Conservation (phyloP, 1,140 invertebrate genomes). For the Nomia melanderi region DNA sequence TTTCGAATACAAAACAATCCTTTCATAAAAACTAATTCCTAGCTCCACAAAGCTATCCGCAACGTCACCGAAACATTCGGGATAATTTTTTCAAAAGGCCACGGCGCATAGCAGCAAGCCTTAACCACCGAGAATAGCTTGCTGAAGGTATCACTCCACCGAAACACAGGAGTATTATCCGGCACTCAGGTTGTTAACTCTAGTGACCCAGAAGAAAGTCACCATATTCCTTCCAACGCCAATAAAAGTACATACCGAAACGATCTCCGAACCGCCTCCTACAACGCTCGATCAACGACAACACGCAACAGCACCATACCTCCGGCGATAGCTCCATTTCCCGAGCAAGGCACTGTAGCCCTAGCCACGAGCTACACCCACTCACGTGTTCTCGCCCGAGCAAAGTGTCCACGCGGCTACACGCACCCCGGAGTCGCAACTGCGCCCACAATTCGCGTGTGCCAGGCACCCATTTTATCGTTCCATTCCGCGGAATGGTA, state of each 20-base stretch:
- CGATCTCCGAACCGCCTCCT: neutral
- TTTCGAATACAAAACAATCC: too few species aligned
- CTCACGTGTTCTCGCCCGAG: neutral
- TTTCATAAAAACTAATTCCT: too few species aligned
- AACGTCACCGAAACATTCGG: too few species aligned
- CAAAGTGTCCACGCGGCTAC: neutral
- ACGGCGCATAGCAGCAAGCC: too few species aligned
- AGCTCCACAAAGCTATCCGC: too few species aligned
- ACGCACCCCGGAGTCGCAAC: constrained; percentile 21
- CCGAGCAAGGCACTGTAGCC: neutral
- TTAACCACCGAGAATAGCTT: too few species aligned
- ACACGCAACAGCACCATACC: neutral
- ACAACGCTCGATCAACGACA: neutral
- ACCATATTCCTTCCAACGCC: too few species aligned
- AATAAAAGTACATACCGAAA: neutral
- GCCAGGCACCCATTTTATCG: constrained; percentile 26
- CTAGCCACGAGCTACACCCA: neutral
- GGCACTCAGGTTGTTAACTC: too few species aligned
- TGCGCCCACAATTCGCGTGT: constrained; percentile 64
- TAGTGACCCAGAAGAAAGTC: too few species aligned
- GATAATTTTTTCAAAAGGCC: too few species aligned
- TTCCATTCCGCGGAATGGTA: constrained; percentile 12
- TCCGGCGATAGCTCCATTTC: neutral
- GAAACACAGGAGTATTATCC: too few species aligned
- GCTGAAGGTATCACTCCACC: too few species aligned